Conservation (phyloP, 92 coral and sea anemone genomes). For the Virgularia gustaviana region DNA sequence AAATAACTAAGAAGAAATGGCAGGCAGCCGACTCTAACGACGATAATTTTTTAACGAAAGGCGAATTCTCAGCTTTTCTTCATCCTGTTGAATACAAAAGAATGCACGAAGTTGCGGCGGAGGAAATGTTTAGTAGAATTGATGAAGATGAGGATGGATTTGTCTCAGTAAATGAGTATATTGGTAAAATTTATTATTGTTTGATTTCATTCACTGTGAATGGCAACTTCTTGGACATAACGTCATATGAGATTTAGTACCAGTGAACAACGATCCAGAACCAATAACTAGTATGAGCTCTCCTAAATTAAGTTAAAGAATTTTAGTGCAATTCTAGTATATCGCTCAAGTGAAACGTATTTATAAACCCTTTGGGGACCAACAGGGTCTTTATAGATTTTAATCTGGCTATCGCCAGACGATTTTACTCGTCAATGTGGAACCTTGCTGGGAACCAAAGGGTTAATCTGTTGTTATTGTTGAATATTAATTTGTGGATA, state of each 20-base stretch:
- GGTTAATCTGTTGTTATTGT: too few relatives aligned
- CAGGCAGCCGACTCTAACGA: constrained; percentile 73
- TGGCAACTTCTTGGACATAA: not conserved
- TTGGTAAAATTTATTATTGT: constrained; percentile 62
- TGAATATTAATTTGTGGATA: too few relatives aligned
- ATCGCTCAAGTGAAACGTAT: too few relatives aligned
- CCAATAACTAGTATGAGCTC: too few relatives aligned
- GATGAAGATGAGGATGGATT: constrained; percentile 77
- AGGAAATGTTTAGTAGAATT: constrained; percentile 52
- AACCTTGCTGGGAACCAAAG: too few relatives aligned
- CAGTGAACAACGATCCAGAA: constrained; percentile 27
- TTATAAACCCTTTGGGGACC: too few relatives aligned
- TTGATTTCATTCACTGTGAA: not conserved
- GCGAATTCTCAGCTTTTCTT: constrained; percentile 59
- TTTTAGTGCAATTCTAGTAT: too few relatives aligned
- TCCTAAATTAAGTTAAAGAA: too few relatives aligned
- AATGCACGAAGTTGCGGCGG: constrained; percentile 59
- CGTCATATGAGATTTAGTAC: constrained; percentile 7
- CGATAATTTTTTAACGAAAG: constrained; percentile 65
- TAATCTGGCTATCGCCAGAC: too few relatives aligned
- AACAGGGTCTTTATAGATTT: too few relatives aligned
- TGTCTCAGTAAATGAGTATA: constrained; percentile 63
- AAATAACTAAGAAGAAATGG: constrained; percentile 57
- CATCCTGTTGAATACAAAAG: constrained; percentile 69
- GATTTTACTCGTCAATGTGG: too few relatives aligned